phyloP scores from a whole-genome alignment of 2,888 invertebrate species.

The Deilephila porcellus region DNA sequence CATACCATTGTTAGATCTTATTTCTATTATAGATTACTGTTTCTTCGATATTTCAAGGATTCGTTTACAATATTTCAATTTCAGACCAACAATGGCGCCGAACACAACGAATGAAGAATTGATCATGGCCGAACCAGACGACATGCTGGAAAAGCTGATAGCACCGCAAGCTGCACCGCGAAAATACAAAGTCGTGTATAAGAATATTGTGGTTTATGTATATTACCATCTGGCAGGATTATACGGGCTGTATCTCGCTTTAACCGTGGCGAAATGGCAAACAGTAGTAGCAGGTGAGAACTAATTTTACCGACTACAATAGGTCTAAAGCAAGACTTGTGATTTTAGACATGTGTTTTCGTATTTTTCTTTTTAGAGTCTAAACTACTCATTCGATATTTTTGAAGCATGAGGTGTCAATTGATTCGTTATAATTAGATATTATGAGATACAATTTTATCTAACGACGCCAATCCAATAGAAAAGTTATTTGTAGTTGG shows the following conservation, averaged over 20 bases:
- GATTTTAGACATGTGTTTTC: no score
- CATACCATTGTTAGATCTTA: not conserved
- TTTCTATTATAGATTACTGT: no score
- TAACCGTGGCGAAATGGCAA: conserved; percentile 50
- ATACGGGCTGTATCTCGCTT: conserved; percentile 52
- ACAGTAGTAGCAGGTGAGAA: conserved; percentile 55
- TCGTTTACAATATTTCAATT: not conserved
- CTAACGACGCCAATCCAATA: no score
- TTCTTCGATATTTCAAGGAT: not conserved
- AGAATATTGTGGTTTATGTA: conserved; percentile 46
- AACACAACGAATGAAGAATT: conserved; percentile 29
- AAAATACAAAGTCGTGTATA: conserved; percentile 47
- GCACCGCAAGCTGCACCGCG: conserved; percentile 48
- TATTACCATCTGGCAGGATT: conserved; percentile 50
- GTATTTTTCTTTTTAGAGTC: no score
- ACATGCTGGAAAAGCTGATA: conserved; percentile 39
- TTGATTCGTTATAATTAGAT: no score
- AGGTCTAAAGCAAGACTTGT: no score
- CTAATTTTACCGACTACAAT: not conserved
- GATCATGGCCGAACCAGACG: conserved; percentile 26
- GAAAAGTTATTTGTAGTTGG: no score
- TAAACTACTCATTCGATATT: no score
- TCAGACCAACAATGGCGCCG: conserved; percentile 35
- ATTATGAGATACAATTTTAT: no score
- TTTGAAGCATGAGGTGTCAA: no score